phyloP scores from a whole-genome alignment of 2,888 invertebrate species.

The Polyploca ridens region DNA sequence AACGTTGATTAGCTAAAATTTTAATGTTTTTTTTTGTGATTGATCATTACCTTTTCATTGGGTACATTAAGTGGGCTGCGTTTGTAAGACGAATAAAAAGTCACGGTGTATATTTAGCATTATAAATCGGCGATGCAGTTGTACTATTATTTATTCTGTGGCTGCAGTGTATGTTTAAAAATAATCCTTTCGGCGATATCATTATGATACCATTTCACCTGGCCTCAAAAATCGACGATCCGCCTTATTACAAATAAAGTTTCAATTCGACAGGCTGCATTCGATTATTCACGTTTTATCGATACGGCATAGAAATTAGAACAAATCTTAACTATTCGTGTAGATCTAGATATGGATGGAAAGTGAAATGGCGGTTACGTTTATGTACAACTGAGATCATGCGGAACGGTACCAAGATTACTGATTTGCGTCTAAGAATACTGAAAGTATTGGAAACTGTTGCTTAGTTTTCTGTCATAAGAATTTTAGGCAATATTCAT shows the following conservation, averaged over 20 bases:
- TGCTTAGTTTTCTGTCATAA: neutral
- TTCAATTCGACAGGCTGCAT: constrained; percentile 17
- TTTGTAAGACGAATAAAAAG: too few relatives aligned
- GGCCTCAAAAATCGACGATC: neutral
- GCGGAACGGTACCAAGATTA: neutral
- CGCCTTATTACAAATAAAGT: constrained; percentile 1
- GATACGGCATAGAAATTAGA: constrained; percentile 29
- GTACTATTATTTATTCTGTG: too few relatives aligned
- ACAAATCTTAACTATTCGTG: constrained; percentile 25
- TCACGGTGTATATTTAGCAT: too few relatives aligned
- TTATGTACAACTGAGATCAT: constrained; percentile 9
- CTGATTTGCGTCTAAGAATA: neutral
- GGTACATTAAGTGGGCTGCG: too few relatives aligned
- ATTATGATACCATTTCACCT: neutral
- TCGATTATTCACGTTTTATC: constrained; percentile 19
- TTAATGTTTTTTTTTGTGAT: too few relatives aligned
- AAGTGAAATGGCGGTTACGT: constrained; percentile 24
- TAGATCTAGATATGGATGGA: constrained; percentile 30
- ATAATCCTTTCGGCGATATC: neutral
- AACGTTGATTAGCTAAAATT: too few relatives aligned
- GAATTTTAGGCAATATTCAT: too few relatives aligned
- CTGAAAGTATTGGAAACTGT: neutral
- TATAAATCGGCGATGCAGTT: too few relatives aligned
- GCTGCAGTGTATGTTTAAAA: too few relatives aligned
- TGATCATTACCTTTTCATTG: too few relatives aligned